Conservation (phyloP, 2,113 vertebrate genomes). For the Phocoena phocoena region DNA sequence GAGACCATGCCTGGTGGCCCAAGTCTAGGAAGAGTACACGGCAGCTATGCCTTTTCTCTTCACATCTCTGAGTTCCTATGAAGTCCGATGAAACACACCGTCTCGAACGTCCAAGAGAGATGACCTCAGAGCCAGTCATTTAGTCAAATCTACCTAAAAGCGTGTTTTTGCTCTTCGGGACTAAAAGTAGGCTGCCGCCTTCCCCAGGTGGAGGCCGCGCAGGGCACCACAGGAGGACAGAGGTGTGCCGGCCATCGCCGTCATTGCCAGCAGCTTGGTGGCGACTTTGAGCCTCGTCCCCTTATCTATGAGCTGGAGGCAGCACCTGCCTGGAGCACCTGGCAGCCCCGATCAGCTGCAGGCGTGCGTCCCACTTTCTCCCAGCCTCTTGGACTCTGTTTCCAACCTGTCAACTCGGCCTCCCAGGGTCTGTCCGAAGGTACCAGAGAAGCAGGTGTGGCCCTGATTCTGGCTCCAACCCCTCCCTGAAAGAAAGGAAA, state of each 20-base stretch:
- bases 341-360: neutral
- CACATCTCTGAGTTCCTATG: neutral
- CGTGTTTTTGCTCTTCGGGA: neutral
- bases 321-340: neutral
- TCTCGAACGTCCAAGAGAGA: too few species aligned
- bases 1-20: neutral
- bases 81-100: neutral
- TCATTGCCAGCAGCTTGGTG: neutral
- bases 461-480: neutral
- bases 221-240: fast-evolving
- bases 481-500: neutral
- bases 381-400: neutral
- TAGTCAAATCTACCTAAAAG: neutral
- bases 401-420: neutral
- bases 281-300: neutral
- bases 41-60: neutral
- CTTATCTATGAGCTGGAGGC: neutral
- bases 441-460: neutral
- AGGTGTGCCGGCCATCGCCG: neutral
- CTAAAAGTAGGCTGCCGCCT: neutral
- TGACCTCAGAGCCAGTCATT: neutral
- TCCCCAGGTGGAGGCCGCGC: neutral
- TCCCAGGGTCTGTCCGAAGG: neutral
- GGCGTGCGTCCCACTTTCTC: neutral
- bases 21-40: neutral